Conservation (phyloP, 2,113 vertebrate genomes). For the Neodon shergylaensis region DNA sequence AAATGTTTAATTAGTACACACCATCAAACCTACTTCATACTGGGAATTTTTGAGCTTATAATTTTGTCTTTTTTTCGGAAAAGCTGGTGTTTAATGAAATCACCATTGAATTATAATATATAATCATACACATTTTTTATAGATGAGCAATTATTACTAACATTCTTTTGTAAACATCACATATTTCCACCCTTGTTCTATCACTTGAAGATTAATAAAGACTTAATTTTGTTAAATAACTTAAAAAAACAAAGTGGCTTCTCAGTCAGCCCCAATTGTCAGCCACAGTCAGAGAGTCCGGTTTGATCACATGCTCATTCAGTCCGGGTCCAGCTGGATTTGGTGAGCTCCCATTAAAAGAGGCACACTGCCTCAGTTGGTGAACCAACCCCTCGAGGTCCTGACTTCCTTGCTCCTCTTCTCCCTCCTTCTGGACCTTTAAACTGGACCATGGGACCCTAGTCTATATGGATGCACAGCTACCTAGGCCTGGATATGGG, state of each 20-base stretch:
- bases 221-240: neutral
- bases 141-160: slow-evolving; percentile 22
- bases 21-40: slow-evolving; percentile 42
- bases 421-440: no score
- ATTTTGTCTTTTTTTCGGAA: slow-evolving; percentile 70
- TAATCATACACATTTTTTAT: slow-evolving; percentile 44
- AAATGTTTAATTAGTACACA: slow-evolving; percentile 71
- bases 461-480: no score
- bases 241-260: neutral
- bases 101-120: slow-evolving; percentile 60
- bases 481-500: no score
- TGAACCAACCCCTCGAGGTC: no score
- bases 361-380: no score
- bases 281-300: no score
- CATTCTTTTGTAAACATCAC: slow-evolving; percentile 24
- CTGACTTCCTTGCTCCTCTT: no score
- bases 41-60: slow-evolving; percentile 65
- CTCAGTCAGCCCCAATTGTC: no score
- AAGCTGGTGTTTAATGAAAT: slow-evolving; percentile 66
- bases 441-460: no score
- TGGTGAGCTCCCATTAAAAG: no score
- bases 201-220: slow-evolving; percentile 18
- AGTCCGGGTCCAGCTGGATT: no score
- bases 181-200: slow-evolving; percentile 44
- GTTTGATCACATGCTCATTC: no score